Conservation (phyloP, 2,888 invertebrate species). For the Notodonta dromedarius region DNA sequence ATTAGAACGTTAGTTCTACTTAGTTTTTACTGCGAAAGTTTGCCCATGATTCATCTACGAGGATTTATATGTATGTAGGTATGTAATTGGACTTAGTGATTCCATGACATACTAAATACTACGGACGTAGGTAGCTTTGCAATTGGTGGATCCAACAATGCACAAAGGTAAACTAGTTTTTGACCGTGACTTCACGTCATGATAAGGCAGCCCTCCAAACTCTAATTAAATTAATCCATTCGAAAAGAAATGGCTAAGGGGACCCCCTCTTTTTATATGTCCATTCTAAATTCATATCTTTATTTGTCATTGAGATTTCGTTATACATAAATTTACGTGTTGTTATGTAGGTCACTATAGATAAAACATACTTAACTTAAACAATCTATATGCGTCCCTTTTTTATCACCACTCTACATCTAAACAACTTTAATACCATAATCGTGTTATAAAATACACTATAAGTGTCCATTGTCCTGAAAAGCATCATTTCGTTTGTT, state of each 20-base stretch:
- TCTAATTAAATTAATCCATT: too few species aligned
- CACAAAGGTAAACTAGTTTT: too few species aligned
- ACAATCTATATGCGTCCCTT: not conserved
- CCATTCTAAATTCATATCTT: too few species aligned
- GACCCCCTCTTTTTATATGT: too few species aligned
- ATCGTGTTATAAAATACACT: not conserved
- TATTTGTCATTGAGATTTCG: not conserved
- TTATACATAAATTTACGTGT: not conserved
- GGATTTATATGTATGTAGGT: too few species aligned
- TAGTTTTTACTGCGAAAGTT: not conserved
- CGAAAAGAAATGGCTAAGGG: too few species aligned
- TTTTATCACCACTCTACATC: conserved; percentile 9
- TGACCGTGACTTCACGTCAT: too few species aligned
- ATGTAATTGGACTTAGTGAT: too few species aligned
- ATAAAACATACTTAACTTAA: not conserved
- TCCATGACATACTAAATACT: too few species aligned
- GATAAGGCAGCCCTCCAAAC: too few species aligned
- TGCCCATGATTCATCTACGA: not conserved
- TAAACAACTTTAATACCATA: conserved; percentile 7
- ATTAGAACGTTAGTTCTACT: not conserved
- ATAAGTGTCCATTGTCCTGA: conserved; percentile 4
- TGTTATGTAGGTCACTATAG: not conserved
- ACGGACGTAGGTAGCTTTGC: too few species aligned
- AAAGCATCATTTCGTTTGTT: not conserved
- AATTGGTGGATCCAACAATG: too few species aligned